Percentiles rank a stretch among this genome's conserved stretches.
Conservation (phyloP, 2,888 invertebrate genomes). For the Eulithis testata region DNA sequence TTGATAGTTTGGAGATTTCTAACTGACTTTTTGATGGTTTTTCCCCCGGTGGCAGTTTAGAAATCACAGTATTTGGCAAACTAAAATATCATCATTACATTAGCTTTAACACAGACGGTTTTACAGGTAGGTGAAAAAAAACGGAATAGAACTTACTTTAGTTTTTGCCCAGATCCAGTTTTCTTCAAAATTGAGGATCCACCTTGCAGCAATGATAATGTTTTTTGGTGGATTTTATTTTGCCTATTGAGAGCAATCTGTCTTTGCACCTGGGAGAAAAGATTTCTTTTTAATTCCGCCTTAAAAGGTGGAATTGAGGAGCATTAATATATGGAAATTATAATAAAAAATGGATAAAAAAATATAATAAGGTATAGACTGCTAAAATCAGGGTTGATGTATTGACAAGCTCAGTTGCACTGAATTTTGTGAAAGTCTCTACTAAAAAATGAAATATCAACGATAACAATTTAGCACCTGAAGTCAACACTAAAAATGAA, state of each 20-base stretch:
- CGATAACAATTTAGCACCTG: too few relatives aligned
- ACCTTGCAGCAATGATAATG: constrained; percentile 89
- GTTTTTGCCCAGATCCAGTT: constrained; percentile 68
- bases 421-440: too few relatives aligned
- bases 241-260: constrained; percentile 91
- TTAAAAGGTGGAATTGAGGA: constrained; percentile 30
- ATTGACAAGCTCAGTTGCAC: too few relatives aligned
- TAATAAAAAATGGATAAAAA: not conserved
- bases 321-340: constrained; percentile 9
- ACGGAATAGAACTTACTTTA: constrained; percentile 63
- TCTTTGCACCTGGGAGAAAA: constrained; percentile 85
- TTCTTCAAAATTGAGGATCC: constrained; percentile 84
- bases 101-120: not conserved
- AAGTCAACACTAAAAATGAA: too few relatives aligned
- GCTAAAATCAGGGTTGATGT: too few relatives aligned
- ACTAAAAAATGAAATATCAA: too few relatives aligned
- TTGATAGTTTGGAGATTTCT: constrained; percentile 71
- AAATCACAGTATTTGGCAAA: constrained; percentile 77
- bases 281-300: constrained; percentile 30
- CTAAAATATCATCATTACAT: constrained; percentile 52
- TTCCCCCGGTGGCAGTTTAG: constrained; percentile 78
- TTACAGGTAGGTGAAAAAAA: constrained; percentile 21
- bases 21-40: constrained; percentile 74
- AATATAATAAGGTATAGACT: not conserved
- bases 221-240: constrained; percentile 88